Conservation (phyloP, 2,113 vertebrate species). For the Phaethon lepturus region DNA sequence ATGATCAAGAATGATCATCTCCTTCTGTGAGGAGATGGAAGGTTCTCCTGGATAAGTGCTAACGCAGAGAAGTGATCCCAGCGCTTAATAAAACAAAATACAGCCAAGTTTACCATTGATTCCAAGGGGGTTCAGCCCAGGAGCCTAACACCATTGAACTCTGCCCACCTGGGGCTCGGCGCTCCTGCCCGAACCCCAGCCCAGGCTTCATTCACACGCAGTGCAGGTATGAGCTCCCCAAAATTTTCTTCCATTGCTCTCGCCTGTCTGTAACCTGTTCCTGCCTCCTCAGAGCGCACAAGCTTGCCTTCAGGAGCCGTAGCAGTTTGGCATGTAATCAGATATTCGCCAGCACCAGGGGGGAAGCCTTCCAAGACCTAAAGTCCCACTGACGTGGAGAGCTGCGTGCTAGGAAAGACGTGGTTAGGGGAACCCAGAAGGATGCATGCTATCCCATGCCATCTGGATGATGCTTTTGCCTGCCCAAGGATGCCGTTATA, state of each 20-base stretch:
- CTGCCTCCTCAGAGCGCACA: not conserved
- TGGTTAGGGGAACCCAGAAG: not conserved
- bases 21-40: not conserved
- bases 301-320: not conserved
- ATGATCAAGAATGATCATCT: not conserved
- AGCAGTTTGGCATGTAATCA: not conserved
- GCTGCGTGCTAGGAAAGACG: not conserved
- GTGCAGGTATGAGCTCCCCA: not conserved
- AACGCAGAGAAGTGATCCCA: not conserved
- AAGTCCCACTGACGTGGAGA: not conserved
- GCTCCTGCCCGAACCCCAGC: not conserved
- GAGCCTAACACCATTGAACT: not conserved
- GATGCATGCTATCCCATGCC: accelerated
- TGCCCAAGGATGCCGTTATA: not conserved
- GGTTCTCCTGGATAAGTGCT: not conserved
- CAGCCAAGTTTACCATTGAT: not conserved
- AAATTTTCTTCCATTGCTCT: not conserved
- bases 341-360: not conserved
- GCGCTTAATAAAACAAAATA: not conserved
- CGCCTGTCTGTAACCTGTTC: not conserved
- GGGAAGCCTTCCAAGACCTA: not conserved
- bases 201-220: not conserved
- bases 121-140: not conserved
- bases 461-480: not conserved
- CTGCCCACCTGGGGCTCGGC: not conserved